Evolutionary conservation across 2,888 invertebrate species (phyloP), one percentile per base, ranked within the genome.

Genomic region (Leptopilina syphax): DNA sequence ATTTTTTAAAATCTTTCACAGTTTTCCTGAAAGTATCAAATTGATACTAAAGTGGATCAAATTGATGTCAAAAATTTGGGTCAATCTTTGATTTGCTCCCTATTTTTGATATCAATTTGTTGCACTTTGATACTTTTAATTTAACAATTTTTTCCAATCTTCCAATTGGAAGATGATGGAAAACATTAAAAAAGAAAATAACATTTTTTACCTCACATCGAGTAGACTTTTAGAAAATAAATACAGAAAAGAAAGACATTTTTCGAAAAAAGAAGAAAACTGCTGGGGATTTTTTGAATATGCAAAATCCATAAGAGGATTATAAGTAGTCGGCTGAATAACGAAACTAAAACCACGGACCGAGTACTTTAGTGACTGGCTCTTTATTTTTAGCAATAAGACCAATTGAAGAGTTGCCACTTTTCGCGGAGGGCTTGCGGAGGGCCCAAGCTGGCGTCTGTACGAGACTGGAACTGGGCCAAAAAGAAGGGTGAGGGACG

Each of bases 401-500:
- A 57, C 73, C 57, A 57, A 73, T 57, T 60, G 41, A 57, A 41
- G 73, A 60, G 73, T 57, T 73, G n/a, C n/a, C 41, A 18, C n/a
- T 57, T 60, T 73, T 41, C 57, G 57, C n/a, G 34, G 4, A 34
- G 3, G 3, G 3, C 4, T 34, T 4, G 34, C 34, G 34, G 34
- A 81, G 83, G 84, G 82, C 78, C 73, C 78, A 63, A 5, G 47
- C 66, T 77, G 50, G 78, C 67, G 80, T 80, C 67, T 77, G 81
- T 85, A 83, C 81, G 82, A 81, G 80, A 80, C 80, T 81, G 84
- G 76, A 79, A 81, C 79, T 82, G 82, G 83, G 81, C 81, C 82
- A 81, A 80, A 81, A 12, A 50, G 78, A 68, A 79, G 83, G 77
- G 81, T 76, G 83, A 83, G 79, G 83, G 81, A 81, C 83, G 76